Conservation (phyloP, 2,888 invertebrate genomes). For the Caenorhabditis uteleia region DNA sequence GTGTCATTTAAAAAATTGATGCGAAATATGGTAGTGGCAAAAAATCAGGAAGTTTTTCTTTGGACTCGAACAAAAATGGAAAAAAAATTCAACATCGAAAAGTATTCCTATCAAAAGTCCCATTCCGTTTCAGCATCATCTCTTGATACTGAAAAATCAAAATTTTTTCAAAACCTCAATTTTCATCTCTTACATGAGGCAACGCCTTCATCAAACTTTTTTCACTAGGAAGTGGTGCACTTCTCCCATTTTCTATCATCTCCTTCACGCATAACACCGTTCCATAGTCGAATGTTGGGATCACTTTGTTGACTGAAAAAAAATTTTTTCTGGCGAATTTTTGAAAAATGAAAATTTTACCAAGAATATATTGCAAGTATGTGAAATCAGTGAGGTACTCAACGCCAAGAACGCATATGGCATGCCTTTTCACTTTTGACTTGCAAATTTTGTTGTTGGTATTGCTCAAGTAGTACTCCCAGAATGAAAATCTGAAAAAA, state of each 20-base stretch:
- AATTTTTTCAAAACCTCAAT: too few species aligned
- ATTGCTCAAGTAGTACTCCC: conserved; percentile 22
- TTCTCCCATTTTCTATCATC: conserved; percentile 16
- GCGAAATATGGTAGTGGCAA: too few species aligned
- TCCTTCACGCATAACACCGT: conserved; percentile 23
- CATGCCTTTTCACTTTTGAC: conserved; percentile 29
- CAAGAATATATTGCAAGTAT: conserved; percentile 3
- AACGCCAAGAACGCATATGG: conserved; percentile 29
- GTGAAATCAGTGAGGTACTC: conserved; percentile 16
- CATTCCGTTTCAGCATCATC: too few species aligned
- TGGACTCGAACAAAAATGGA: too few species aligned
- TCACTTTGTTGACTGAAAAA: conserved; percentile 23
- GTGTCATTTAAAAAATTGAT: too few species aligned
- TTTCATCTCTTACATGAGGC: too few species aligned
- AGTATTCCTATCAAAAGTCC: too few species aligned
- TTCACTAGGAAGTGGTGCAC: conserved; percentile 3
- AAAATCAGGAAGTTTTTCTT: too few species aligned
- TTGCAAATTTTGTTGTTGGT: conserved; percentile 13
- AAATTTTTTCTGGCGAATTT: not conserved
- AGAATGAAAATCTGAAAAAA: conserved; percentile 14
- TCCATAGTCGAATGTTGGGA: conserved; percentile 28
- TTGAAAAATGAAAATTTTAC: not conserved
- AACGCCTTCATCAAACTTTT: too few species aligned
- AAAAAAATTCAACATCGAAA: too few species aligned
- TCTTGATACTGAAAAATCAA: too few species aligned